Evolutionary conservation across 2,888 invertebrate genomes (phyloP).

Genomic region (Phortica okadai): DNA sequence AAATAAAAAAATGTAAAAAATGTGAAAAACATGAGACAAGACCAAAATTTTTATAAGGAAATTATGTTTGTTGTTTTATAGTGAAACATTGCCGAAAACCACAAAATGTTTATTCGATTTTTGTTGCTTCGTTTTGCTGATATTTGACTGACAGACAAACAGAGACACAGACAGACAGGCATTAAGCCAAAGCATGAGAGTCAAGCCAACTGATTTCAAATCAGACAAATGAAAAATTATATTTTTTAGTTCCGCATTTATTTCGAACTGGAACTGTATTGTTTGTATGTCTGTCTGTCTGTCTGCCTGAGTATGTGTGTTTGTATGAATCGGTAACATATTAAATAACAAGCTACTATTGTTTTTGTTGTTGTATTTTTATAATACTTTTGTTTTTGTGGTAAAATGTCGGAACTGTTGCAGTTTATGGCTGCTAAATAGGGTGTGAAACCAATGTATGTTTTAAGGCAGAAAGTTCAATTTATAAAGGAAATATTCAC

Average conservation of each 20-base stretch:
- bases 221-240: constrained; percentile 40
- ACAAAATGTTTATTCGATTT: not conserved
- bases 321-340: constrained; percentile 5
- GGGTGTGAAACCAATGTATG: not conserved
- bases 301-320: not conserved
- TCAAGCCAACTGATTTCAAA: not conserved
- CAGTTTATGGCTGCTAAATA: not conserved
- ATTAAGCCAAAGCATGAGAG: not conserved
- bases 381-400: constrained; percentile 1
- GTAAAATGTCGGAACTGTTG: not conserved
- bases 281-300: not conserved
- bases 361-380: not conserved
- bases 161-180: constrained; percentile 10
- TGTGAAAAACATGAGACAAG: constrained; percentile 10
- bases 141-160: constrained; percentile 38
- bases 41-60: constrained; percentile 46
- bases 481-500: no score
- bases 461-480: not conserved
- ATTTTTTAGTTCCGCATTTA: constrained; percentile 58
- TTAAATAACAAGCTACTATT: constrained; percentile 10
- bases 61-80: constrained; percentile 51
- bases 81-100: constrained; percentile 26
- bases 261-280: constrained; percentile 23
- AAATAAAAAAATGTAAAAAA: constrained; percentile 61
- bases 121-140: not conserved